A percentile compares a stretch with the other conserved stretches of the same genome.
phyloP scores from a whole-genome alignment of 2,888 invertebrate species.

The Odontocolon sp. region DNA sequence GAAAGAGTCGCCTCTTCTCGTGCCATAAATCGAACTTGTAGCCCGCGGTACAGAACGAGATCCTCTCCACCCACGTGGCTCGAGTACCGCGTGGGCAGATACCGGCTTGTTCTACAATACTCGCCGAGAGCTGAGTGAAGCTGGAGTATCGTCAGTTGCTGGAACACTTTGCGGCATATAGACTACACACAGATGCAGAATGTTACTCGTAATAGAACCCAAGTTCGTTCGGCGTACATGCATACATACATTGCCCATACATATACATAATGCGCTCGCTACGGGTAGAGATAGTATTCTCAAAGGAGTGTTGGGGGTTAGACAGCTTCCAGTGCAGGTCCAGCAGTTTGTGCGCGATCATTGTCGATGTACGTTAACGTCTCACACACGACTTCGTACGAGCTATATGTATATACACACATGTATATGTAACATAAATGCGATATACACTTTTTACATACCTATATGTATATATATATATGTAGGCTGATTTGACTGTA shows the following conservation, averaged over 20 bases:
- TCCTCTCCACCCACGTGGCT: conserved; percentile 64
- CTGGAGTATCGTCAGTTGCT: conserved; percentile 54
- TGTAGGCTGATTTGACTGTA: too few relatives aligned
- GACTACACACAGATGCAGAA: conserved; percentile 12
- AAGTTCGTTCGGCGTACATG: background rate
- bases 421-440: background rate
- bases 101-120: conserved; percentile 72
- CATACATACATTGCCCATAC: background rate
- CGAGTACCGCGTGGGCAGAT: conserved; percentile 69
- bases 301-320: conserved; percentile 33
- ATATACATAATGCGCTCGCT: background rate
- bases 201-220: conserved; percentile 1
- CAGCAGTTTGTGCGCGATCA: conserved; percentile 18
- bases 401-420: background rate
- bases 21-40: conserved; percentile 53
- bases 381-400: background rate
- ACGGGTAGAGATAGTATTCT: conserved; percentile 3
- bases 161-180: conserved; percentile 37
- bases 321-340: conserved; percentile 13
- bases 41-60: conserved; percentile 54
- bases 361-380: conserved; percentile 21
- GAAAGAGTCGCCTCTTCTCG: conserved; percentile 46
- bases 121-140: conserved; percentile 24
- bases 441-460: too few relatives aligned
- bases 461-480: too few relatives aligned